Base-by-base conservation (phyloP, 2,797 vertebrate genomes). In the Manis crassicaudata region DNA sequence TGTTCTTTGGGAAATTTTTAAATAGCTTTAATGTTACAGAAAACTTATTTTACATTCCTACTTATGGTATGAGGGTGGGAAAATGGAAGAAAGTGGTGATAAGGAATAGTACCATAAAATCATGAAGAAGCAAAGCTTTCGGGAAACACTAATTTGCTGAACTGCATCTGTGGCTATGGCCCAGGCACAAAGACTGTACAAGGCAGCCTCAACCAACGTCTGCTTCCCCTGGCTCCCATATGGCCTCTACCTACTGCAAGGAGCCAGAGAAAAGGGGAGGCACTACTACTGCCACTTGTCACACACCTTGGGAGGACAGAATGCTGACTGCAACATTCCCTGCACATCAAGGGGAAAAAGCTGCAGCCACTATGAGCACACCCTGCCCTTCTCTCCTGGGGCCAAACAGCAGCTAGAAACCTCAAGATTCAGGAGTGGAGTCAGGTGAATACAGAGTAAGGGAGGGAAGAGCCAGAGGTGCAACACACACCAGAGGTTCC, bases 11-110 rank as follows among this genome's bases (percentile, higher is more conserved):
- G 35, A 20, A 77, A 46, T 43, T 81, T 67, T 88, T 65, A 18
- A 79, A 91, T n/a, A 70, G 63, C 23, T 76, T 96, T 54, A 54
- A 18, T 72, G 13, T 82, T 68, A 63, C 20, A 73, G 70, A 95
- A 93, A 95, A 77, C 54, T 70, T 88, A 43, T 94, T 94, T 90
- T 93, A 68, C 27, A 85, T 56, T 35, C 60, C 63, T 84, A 52
- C 9, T 83, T 80, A 94, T 16, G 50, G 58, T 76, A 79, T 10
- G 20, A 21, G 25, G 17, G 17, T 79, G 43, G 58, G 21, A 16
- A 67, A 79, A 89, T 20, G n/a, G 70, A 77, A 82, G 73, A 17
- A 43, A 90, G 68, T 14, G 14, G 29, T 84, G 87, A 50, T 88
- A 88, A 89, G 27, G 58, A 70, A 84, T 17, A 62, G 23, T 76